These are phyloP conservation scores for Cylindroiulus punctatus DNA, from an alignment of 2,888 invertebrate species.

Conservation along the genomic window DNA sequence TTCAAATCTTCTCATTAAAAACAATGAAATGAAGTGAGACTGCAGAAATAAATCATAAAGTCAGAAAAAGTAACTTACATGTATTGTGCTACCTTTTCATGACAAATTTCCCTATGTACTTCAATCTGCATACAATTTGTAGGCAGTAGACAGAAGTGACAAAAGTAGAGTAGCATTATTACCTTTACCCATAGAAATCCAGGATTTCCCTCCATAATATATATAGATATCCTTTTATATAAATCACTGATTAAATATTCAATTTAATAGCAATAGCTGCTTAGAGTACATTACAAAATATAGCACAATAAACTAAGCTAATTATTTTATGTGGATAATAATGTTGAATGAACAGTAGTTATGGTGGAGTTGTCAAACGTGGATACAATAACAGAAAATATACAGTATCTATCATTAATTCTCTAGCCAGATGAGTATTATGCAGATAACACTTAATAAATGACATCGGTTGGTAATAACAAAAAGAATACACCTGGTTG, in stretches of 20 bases:
- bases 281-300: slow-evolving; percentile 34
- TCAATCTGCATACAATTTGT: background rate
- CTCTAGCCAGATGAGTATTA: slow-evolving; percentile 7
- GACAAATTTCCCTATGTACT: background rate
- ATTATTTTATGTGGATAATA: background rate
- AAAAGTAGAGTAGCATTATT: background rate
- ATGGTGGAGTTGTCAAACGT: background rate
- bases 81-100: background rate
- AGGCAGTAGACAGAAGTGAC: background rate
- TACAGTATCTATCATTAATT: background rate
- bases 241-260: background rate
- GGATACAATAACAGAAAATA: background rate
- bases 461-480: background rate
- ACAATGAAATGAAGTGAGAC: background rate
- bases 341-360: background rate
- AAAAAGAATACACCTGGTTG: background rate
- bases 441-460: background rate
- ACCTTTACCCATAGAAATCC: slow-evolving; percentile 37
- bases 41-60: background rate
- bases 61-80: background rate
- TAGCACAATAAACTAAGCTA: background rate
- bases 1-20: background rate
- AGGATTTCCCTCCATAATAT: background rate
- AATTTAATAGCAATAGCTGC: slow-evolving; percentile 4
- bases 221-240: background rate